Evolutionary conservation across 2,888 invertebrate species (phyloP), one percentile per base, ranked within the genome.

Genomic region (Apantesis nais): DNA sequence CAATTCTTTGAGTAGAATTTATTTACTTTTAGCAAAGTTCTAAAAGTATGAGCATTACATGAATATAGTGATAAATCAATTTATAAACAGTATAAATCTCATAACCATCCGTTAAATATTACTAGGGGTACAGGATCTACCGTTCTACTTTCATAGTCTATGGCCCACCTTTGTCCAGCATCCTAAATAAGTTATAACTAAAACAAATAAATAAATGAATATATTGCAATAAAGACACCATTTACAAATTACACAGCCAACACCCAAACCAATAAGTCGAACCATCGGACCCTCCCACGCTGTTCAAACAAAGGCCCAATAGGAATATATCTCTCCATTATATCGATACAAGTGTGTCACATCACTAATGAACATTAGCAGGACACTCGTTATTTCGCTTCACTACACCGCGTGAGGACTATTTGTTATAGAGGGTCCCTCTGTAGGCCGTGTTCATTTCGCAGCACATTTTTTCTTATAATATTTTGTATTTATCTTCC

Each of bases 321-420:
- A 61, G 31, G 29, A 58, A 63, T 68, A n/a, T 41, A 64, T 63
- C 63, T 44, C 25, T 19, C 9, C 14, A 25, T 58, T 62, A 29
- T 44, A 55, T 63, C 68, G 63, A 48, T 8, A 41, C 44, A n/a
- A 29, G 8, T 12, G 41, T n/a, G n/a, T 62, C 48, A 55, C 34
- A 48, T n/a, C 14, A 62, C 62, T 41, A 62, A 63, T 41, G 55
- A 19, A 63, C 44, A 64, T 52, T 62, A 68, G 62, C 58, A 58
- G 63, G 63, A 68, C 63, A 68, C 68, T 68, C 68, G 44, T 68
- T 68, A 68, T 68, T 63, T 41, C 71, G 31, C 44, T n/a, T 63
- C 52, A 71, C 62, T 67, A 34, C 37, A 22, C 12, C 39, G 37
- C 44, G 29, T 44, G 22, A 48, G 37, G 39, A 61, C 67, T 41